Base-by-base conservation (phyloP, 2,888 invertebrate genomes). In the Poecilus cupreus region DNA sequence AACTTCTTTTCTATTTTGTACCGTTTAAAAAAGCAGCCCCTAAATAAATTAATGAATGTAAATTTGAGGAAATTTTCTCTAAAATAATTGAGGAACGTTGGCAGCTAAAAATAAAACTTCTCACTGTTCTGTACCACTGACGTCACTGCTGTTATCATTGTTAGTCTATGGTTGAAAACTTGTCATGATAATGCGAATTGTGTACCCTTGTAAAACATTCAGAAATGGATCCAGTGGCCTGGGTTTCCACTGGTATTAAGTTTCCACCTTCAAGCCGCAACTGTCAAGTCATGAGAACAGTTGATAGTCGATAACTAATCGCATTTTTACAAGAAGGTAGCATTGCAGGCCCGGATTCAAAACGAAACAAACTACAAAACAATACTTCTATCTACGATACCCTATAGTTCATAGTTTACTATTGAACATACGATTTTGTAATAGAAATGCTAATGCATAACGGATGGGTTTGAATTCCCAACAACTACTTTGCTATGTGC, bases 81-180 rank as follows among this genome's bases (percentile, higher is more conserved):
- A n/a, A n/a, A n/a, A n/a, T n/a, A n/a, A n/a, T n/a, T n/a, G n/a
- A n/a, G n/a, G n/a, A n/a, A n/a, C n/a, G n/a, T n/a, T n/a, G n/a
- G n/a, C n/a, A n/a, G n/a, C n/a, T n/a, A n/a, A n/a, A n/a, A n/a
- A n/a, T n/a, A n/a, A n/a, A n/a, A n/a, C n/a, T n/a, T n/a, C n/a
- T n/a, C n/a, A 20, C 72, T 16, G 46, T n/a, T 26, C 64, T 68
- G 64, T 32, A 13, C 6, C 6, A 51, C 11, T 74, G 74, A 74
- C 74, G 74, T 74, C 74, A 74, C 39, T 49, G 32, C 3, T 64
- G 74, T 74, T 74, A 74, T 74, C 74, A 49, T 26, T 49, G 74
- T 74, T 32, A 32, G 32, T 8, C 8, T 32, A 26, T 51, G 51
- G 26, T 51, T 46, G 26, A n/a, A 46, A 72, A 32, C 32, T 5